Percentiles rank a stretch among this genome's conserved stretches.
These are phyloP conservation scores for Andricus quercusramuli DNA, from an alignment of 2,888 invertebrate species.

Conservation along the genomic window DNA sequence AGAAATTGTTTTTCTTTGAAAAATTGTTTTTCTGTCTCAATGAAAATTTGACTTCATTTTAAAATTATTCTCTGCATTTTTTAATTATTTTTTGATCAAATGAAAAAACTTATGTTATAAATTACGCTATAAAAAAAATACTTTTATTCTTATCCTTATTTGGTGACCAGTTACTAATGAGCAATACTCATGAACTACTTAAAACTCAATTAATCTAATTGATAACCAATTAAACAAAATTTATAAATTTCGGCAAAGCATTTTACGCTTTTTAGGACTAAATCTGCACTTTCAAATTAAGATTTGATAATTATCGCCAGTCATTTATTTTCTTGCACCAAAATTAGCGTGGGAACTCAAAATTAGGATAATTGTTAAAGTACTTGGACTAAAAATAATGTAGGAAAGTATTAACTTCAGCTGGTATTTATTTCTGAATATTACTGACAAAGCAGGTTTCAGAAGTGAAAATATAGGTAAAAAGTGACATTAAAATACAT, in stretches of 20 bases:
- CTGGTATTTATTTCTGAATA: not conserved
- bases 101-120: no score
- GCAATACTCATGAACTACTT: not conserved
- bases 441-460: not conserved
- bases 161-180: not conserved
- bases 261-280: not conserved
- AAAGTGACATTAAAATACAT: not conserved
- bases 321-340: not conserved
- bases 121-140: no score
- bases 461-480: not conserved
- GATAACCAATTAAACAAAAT: not conserved
- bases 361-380: not conserved
- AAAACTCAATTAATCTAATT: not conserved
- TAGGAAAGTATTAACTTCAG: not conserved
- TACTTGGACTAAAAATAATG: not conserved
- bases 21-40: no score
- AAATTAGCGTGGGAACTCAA: not conserved
- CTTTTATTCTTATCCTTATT: no score
- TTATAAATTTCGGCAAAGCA: not conserved
- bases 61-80: no score
- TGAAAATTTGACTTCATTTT: no score
- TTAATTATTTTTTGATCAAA: no score
- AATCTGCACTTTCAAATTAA: not conserved
- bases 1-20: no score
- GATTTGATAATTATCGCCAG: not conserved